Conservation (phyloP, 2,113 vertebrate genomes). For the Anser cygnoides region DNA sequence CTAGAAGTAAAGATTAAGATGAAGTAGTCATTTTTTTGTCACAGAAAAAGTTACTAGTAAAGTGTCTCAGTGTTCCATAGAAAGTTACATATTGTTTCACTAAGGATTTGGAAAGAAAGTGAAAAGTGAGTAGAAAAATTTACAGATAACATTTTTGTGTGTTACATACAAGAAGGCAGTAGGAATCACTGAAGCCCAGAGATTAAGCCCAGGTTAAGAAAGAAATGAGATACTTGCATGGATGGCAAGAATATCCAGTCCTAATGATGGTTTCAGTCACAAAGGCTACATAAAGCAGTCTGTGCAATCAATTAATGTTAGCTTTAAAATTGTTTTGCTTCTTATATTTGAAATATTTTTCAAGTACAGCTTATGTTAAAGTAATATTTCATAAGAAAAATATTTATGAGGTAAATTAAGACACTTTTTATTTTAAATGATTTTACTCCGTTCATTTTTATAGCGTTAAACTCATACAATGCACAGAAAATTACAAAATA, state of each 20-base stretch:
- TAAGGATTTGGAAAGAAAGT: not conserved
- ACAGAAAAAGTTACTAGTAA: not conserved
- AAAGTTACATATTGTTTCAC: not conserved
- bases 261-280: not conserved
- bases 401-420: not conserved
- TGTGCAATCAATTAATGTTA: not conserved
- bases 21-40: not conserved
- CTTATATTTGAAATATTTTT: not conserved
- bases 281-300: not conserved
- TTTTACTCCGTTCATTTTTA: constrained; percentile 4
- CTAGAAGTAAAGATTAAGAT: not conserved
- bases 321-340: not conserved
- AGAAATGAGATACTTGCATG: not conserved
- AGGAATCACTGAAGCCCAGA: not conserved
- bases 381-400: not conserved
- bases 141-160: not conserved
- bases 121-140: not conserved
- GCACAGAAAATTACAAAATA: not conserved
- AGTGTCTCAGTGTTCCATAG: not conserved
- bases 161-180: not conserved
- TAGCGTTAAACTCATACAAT: constrained; percentile 6
- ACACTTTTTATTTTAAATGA: not conserved
- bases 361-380: not conserved
- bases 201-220: not conserved
- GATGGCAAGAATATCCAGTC: not conserved